These are phyloP conservation scores for Botrylloides violaceus DNA, from an alignment of 23 tunicate species.

Conservation along the genomic window DNA sequence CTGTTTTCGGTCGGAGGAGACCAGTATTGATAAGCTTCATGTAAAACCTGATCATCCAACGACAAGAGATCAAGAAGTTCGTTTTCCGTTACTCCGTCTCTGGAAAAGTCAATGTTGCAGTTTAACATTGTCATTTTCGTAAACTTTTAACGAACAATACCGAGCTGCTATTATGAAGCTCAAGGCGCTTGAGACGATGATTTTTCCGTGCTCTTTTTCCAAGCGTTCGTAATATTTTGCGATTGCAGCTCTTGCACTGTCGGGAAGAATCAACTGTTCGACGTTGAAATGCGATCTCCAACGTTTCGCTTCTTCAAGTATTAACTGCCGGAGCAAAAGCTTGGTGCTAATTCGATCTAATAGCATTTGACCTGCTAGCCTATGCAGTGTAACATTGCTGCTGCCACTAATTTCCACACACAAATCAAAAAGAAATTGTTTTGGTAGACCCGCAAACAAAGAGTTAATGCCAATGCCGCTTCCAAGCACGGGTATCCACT, in stretches of 20 bases:
- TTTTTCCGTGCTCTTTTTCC: constrained; percentile 44
- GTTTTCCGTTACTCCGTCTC: constrained; percentile 64
- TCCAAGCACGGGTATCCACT: too few relatives aligned
- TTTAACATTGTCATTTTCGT: not conserved
- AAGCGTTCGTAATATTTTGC: constrained; percentile 43
- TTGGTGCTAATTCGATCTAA: too few relatives aligned
- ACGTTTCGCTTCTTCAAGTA: constrained; percentile 66
- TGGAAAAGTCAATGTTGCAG: constrained; percentile 1
- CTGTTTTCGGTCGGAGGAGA: constrained; percentile 46
- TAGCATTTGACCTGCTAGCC: too few relatives aligned
- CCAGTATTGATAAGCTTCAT: constrained; percentile 56
- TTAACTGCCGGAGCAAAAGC: constrained; percentile 52
- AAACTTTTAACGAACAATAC: constrained; percentile 15
- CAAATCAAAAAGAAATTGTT: too few relatives aligned
- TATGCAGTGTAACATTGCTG: too few relatives aligned
- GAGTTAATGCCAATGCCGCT: too few relatives aligned
- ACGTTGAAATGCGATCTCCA: constrained; percentile 73
- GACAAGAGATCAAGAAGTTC: constrained; percentile 77
- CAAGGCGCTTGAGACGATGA: constrained; percentile 52
- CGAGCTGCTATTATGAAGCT: constrained; percentile 71
- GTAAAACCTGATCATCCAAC: constrained; percentile 57
- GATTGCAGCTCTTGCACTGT: constrained; percentile 39
- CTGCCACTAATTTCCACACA: too few relatives aligned
- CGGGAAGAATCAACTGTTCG: constrained; percentile 18
- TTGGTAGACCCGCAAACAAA: too few relatives aligned